Evolutionary conservation across 2,113 vertebrate species (phyloP).

Genomic region (Ailurus styani): DNA sequence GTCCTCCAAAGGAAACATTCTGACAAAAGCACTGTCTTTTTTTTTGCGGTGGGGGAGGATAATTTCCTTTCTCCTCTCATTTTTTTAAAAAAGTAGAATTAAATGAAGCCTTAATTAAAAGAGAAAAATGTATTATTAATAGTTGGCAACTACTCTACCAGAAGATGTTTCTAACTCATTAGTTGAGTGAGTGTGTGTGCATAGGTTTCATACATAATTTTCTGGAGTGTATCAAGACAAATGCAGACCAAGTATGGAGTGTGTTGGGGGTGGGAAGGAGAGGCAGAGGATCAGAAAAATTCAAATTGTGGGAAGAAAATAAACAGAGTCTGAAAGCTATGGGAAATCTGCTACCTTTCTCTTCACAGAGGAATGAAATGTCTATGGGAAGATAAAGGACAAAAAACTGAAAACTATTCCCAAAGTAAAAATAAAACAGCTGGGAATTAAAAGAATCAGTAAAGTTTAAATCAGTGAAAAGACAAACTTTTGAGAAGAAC

Average conservation of each 20-base stretch:
- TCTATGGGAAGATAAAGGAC: constrained; percentile 23
- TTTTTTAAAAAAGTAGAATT: background rate
- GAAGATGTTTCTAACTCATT: background rate
- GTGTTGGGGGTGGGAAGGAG: background rate
- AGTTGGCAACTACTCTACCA: background rate
- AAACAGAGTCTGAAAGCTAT: constrained; percentile 29
- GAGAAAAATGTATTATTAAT: background rate
- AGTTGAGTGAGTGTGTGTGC: background rate
- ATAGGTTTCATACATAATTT: background rate
- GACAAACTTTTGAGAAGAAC: constrained; percentile 39
- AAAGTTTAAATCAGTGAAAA: constrained; percentile 18
- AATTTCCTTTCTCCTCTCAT: background rate
- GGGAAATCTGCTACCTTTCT: constrained; percentile 32
- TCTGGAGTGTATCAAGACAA: background rate
- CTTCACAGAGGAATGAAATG: constrained; percentile 30
- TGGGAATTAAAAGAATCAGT: constrained; percentile 20
- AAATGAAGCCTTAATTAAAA: background rate
- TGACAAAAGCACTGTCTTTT: background rate
- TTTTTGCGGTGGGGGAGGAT: too few relatives aligned
- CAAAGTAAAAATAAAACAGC: constrained; percentile 44
- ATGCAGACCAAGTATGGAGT: background rate
- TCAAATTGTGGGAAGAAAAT: background rate
- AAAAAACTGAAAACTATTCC: constrained; percentile 47
- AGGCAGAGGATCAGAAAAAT: background rate
- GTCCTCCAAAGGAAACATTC: background rate